phyloP scores from a whole-genome alignment of 2,888 invertebrate genomes.

The Megamerina dolium region DNA sequence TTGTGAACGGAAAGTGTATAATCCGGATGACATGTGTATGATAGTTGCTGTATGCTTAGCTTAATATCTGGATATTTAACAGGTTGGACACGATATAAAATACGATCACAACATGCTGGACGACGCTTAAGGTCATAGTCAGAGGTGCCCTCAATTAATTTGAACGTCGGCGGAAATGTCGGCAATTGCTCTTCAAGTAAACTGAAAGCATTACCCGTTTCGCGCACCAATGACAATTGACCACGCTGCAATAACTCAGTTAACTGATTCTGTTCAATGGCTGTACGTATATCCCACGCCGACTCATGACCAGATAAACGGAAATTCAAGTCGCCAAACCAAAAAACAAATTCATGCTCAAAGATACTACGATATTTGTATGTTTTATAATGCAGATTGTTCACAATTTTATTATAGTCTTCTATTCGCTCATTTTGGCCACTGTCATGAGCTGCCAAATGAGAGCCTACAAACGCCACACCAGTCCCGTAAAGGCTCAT shows the following conservation, averaged over 20 bases:
- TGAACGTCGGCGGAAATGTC: conserved; percentile 81
- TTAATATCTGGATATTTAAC: conserved; percentile 66
- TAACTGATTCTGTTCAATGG: conserved; percentile 62
- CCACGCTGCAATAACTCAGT: conserved; percentile 66
- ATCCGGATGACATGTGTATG: conserved; percentile 70
- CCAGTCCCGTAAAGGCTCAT: conserved; percentile 85
- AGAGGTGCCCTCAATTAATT: conserved; percentile 68
- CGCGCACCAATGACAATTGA: conserved; percentile 66
- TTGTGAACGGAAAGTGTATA: conserved; percentile 88
- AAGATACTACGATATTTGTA: conserved; percentile 74
- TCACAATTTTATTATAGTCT: conserved; percentile 82
- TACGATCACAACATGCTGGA: conserved; percentile 93
- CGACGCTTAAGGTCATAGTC: conserved; percentile 79
- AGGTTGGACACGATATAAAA: conserved; percentile 74
- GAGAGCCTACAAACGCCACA: conserved; percentile 80
- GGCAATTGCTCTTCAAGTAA: conserved; percentile 69
- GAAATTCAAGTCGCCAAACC: conserved; percentile 89
- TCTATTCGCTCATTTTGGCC: conserved; percentile 73
- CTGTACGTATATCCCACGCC: conserved; percentile 61
- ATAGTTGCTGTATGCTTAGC: conserved; percentile 63
- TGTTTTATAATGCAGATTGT: conserved; percentile 71
- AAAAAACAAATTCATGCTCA: conserved; percentile 91
- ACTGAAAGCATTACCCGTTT: conserved; percentile 72
- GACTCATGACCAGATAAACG: conserved; percentile 63
- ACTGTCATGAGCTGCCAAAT: conserved; percentile 85